Percentiles rank a stretch among this genome's conserved stretches.
These are phyloP conservation scores for Thripadectes ignobilis DNA, from an alignment of 2,797 vertebrate genomes.

Conservation along the genomic window DNA sequence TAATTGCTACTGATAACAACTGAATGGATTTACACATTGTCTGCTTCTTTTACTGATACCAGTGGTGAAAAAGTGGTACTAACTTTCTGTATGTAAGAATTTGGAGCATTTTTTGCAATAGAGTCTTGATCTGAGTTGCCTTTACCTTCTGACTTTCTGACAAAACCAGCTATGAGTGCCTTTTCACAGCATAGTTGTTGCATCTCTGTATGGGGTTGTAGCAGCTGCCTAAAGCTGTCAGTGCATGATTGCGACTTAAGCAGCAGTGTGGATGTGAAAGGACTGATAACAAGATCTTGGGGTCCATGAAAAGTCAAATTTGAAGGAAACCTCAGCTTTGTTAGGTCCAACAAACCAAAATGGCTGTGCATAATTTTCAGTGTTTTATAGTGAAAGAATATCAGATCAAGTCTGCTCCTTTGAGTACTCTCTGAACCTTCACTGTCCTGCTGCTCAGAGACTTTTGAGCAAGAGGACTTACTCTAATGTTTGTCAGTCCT, in stretches of 20 bases:
- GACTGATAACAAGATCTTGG: neutral
- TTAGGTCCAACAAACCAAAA: neutral
- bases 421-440: neutral
- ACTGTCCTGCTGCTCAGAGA: neutral
- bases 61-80: neutral
- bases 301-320: neutral
- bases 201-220: neutral
- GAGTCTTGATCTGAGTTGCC: neutral
- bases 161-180: neutral
- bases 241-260: neutral
- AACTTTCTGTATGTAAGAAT: neutral
- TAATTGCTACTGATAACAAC: neutral
- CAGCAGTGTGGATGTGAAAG: neutral
- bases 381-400: neutral
- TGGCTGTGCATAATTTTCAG: neutral
- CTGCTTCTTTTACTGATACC: neutral
- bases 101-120: neutral
- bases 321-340: neutral
- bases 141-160: neutral
- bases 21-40: neutral
- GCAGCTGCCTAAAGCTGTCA: neutral
- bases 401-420: neutral
- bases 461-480: neutral
- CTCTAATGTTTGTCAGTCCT: neutral
- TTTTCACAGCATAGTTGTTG: neutral